Evolutionary conservation across 1,140 invertebrate species (phyloP).

Genomic region (Brachionus rotundiformis): DNA sequence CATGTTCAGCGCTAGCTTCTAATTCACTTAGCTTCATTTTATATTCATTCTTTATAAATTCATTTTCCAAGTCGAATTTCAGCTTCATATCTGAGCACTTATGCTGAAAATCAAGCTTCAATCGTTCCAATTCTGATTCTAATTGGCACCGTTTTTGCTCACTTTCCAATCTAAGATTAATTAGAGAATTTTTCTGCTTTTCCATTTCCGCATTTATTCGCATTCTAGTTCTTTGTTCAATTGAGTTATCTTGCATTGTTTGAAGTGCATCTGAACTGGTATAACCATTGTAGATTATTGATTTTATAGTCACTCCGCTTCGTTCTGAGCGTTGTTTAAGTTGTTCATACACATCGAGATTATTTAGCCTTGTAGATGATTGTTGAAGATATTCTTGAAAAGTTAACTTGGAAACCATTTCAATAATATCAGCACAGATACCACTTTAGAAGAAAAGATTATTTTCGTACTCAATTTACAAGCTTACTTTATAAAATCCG

Average conservation of each 20-base stretch:
- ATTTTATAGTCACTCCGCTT: slow-evolving; percentile 57
- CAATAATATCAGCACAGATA: slow-evolving; percentile 62
- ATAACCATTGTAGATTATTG: slow-evolving; percentile 60
- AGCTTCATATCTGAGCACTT: not conserved
- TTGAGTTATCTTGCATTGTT: slow-evolving; percentile 59
- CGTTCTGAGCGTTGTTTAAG: slow-evolving; percentile 56
- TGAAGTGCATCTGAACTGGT: slow-evolving; percentile 57
- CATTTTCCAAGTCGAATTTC: slow-evolving; percentile 35
- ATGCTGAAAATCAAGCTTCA: not conserved
- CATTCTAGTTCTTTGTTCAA: slow-evolving; percentile 58
- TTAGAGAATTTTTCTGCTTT: slow-evolving; percentile 56
- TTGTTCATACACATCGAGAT: slow-evolving; percentile 56
- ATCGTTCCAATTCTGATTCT: not conserved
- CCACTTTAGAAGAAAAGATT: slow-evolving; percentile 57
- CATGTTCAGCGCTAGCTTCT: not conserved
- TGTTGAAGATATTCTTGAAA: slow-evolving; percentile 58
- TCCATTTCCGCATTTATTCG: slow-evolving; percentile 57
- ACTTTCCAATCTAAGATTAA: slow-evolving; percentile 55
- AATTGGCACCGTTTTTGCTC: slow-evolving; percentile 55
- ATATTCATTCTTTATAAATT: not conserved
- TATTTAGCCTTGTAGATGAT: slow-evolving; percentile 55
- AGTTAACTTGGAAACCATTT: slow-evolving; percentile 59
- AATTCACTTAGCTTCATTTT: not conserved
- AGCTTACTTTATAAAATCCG: slow-evolving; percentile 63
- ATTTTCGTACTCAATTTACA: too few relatives aligned